Conservation (phyloP, 2,797 vertebrate species). For the Enteromius radiatus region DNA sequence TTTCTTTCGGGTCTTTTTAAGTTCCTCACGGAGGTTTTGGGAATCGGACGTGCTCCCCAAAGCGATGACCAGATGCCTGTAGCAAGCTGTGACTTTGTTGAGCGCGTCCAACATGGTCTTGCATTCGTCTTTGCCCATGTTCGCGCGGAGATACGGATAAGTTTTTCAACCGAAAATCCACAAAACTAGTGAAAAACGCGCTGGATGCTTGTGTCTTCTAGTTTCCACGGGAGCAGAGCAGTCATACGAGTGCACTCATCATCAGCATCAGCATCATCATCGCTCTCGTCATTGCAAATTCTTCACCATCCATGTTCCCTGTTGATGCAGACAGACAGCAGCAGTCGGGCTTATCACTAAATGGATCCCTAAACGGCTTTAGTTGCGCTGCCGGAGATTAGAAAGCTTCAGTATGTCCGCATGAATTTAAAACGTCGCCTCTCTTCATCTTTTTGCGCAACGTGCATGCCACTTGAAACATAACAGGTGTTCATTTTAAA, state of each 20-base stretch:
- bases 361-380: constrained; percentile 77
- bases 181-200: constrained; percentile 40
- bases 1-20: constrained; percentile 91
- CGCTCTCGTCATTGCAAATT: constrained; percentile 67
- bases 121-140: constrained; percentile 93
- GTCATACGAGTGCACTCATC: constrained; percentile 70
- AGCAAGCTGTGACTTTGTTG: constrained; percentile 93
- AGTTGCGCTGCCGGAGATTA: constrained; percentile 68
- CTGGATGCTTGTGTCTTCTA: constrained; percentile 26
- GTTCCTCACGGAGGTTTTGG: constrained; percentile 92
- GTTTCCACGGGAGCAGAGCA: constrained; percentile 62
- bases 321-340: constrained; percentile 54
- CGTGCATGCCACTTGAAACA: constrained; percentile 41
- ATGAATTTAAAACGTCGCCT: constrained; percentile 27
- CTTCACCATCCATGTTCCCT: constrained; percentile 76
- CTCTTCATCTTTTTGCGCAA: constrained; percentile 24
- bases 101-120: constrained; percentile 94
- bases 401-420: constrained; percentile 56
- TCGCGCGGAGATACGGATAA: not conserved
- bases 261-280: constrained; percentile 17
- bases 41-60: constrained; percentile 95
- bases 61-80: constrained; percentile 91
- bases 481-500: constrained; percentile 38
- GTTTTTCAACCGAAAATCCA: constrained; percentile 11
- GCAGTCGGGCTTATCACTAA: constrained; percentile 73